Evolutionary conservation across 2,113 vertebrate species (phyloP).

Genomic region (Oryzias celebensis): DNA sequence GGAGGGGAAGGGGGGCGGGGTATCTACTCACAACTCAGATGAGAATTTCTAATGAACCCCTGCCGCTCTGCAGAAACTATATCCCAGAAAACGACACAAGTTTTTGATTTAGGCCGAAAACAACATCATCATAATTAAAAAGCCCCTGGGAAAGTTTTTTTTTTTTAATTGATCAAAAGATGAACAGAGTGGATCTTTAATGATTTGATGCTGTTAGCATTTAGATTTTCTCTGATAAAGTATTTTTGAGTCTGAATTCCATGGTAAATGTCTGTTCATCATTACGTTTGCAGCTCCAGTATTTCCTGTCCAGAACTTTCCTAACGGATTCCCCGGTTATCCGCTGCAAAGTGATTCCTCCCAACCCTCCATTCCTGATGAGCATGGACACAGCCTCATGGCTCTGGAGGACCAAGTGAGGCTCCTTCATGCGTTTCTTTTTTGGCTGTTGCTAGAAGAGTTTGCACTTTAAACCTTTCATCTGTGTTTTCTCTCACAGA

Average conservation of each 20-base stretch:
- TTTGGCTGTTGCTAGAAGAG: background rate
- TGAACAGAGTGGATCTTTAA: too few species aligned
- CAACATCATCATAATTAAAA: too few species aligned
- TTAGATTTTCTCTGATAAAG: too few species aligned
- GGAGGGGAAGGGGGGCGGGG: too few species aligned
- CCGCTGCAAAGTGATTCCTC: constrained; percentile 83
- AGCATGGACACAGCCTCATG: constrained; percentile 89
- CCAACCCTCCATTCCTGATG: constrained; percentile 88
- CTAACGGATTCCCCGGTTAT: constrained; percentile 93
- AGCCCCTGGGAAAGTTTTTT: too few species aligned
- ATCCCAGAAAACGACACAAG: too few species aligned
- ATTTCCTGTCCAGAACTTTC: constrained; percentile 87
- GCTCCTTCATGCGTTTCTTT: background rate
- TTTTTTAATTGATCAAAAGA: too few species aligned
- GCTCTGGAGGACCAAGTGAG: constrained; percentile 92
- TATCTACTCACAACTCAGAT: too few species aligned
- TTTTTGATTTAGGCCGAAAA: too few species aligned
- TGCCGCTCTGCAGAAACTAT: too few species aligned
- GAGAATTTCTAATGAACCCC: too few species aligned
- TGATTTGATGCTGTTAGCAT: too few species aligned
- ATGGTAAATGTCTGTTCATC: background rate
- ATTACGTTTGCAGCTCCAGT: constrained; percentile 79
- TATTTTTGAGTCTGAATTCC: background rate
- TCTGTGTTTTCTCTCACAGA: constrained; percentile 70
- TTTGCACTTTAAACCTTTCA: constrained; percentile 1